Conservation (phyloP, 2,113 vertebrate genomes). For the Oryctolagus cuniculus region DNA sequence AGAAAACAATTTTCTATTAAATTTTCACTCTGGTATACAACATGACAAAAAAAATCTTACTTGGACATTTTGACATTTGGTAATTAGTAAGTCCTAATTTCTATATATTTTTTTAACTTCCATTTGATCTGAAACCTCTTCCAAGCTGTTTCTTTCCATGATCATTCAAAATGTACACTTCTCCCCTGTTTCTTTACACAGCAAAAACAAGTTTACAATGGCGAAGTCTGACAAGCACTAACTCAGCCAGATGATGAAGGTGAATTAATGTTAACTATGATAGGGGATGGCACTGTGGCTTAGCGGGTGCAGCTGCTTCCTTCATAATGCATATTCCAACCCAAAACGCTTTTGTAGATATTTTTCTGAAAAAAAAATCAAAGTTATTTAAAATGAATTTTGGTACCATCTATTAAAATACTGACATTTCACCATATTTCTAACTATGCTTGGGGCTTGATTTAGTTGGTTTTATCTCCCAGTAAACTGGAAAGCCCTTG, state of each 20-base stretch:
- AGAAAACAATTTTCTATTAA: not conserved
- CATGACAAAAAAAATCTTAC: not conserved
- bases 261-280: not conserved
- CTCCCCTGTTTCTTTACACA: accelerated
- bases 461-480: not conserved
- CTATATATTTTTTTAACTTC: not conserved
- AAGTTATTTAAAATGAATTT: not conserved
- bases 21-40: not conserved
- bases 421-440: not conserved
- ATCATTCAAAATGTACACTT: not conserved
- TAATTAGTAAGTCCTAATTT: not conserved
- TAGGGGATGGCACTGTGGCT: not conserved
- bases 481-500: not conserved
- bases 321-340: not conserved
- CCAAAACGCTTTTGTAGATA: not conserved
- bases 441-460: not conserved
- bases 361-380: not conserved
- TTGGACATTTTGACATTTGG: not conserved
- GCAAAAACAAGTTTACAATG: not conserved
- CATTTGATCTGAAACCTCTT: not conserved
- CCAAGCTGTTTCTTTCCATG: not conserved
- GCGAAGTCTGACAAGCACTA: not conserved
- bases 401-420: not conserved
- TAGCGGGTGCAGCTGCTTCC: not conserved
- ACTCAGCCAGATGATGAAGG: not conserved